Evolutionary conservation across 2,888 invertebrate genomes (phyloP), one percentile per base, ranked within the genome.

Genomic region (Sclerodermus sp.): DNA sequence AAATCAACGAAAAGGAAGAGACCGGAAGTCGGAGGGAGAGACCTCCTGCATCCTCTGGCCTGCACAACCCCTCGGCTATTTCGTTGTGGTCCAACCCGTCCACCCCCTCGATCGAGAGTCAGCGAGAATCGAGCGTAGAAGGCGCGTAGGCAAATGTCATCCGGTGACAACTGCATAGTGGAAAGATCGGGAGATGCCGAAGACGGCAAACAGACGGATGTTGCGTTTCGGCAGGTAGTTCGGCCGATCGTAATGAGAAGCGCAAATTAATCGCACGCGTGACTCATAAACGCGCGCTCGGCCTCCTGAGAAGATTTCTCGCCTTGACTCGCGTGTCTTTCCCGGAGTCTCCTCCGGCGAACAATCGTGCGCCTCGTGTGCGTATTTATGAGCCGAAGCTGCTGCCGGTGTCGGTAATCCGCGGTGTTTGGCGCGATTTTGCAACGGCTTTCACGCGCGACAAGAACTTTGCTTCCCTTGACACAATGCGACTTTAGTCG

Each of bases 371-470:
- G 49, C 47, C 46, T 47, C 49, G 30, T 36, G 47, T 34, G 43
- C 42, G 40, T 23, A 23, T 23, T 23, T 23, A 8, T 3, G 23
- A 23, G 23, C 47, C 41, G 39, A 31, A 43, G 53, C 44, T 47
- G 47, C 49, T 58, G 23, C 47, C 41, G 39, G 29, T 46, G 53
- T 42, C 47, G 47, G 53, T 58, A 51, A 60, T 57, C 57, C 50
- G 17, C 48, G 46, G 8, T 34, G 1, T 23, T 31, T 46, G 36
- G 41, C 40, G 51, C 40, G 40, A 44, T 57, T 57, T 60, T 50
- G 60, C 54, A 60, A 60, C 48, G 40, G 54, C 36, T 45, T 37
- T 47, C 51, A 23, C 23, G 40, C 23, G 40, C 49, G 48, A 48
- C 46, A 32, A 39, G 46, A 45, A 44, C 42, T 38, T 43, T 45